Evolutionary conservation across 2,113 vertebrate genomes (phyloP).

Genomic region (Octodon degus): DNA sequence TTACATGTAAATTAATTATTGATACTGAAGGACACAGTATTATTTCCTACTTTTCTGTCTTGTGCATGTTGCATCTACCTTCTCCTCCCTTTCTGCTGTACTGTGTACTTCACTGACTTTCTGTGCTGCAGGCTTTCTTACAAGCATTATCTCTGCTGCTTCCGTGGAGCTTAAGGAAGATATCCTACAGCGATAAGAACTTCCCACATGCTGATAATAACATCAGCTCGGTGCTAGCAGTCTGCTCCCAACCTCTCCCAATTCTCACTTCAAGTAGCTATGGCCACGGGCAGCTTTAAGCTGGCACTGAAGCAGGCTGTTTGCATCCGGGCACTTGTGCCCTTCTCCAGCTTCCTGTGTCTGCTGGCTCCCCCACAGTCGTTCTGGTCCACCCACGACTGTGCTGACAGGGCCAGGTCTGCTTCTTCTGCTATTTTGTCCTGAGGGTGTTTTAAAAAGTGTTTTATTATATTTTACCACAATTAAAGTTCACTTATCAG

Average conservation of each 20-base stretch:
- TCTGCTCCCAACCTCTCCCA: rapidly evolving
- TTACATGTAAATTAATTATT: too few species aligned
- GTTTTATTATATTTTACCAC: neutral
- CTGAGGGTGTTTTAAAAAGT: neutral
- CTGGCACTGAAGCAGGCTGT: neutral
- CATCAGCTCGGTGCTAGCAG: neutral
- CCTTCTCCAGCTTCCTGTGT: too few species aligned
- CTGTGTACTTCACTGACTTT: neutral
- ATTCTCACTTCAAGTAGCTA: rapidly evolving
- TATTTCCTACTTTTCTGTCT: neutral
- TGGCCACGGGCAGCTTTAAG: too few species aligned
- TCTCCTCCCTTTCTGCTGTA: neutral
- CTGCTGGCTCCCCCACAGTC: neutral
- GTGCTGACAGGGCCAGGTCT: too few species aligned
- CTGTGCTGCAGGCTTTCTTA: neutral
- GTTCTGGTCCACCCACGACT: too few species aligned
- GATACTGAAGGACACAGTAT: neutral
- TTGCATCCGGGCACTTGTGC: rapidly evolving
- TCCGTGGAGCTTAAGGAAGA: neutral
- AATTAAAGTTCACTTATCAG: neutral
- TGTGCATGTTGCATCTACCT: neutral
- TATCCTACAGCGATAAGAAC: neutral
- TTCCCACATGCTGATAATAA: neutral
- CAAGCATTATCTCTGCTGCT: neutral
- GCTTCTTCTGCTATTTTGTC: neutral